phyloP scores from a whole-genome alignment of 2,888 invertebrate genomes.

The Pantelozetes paolii region DNA sequence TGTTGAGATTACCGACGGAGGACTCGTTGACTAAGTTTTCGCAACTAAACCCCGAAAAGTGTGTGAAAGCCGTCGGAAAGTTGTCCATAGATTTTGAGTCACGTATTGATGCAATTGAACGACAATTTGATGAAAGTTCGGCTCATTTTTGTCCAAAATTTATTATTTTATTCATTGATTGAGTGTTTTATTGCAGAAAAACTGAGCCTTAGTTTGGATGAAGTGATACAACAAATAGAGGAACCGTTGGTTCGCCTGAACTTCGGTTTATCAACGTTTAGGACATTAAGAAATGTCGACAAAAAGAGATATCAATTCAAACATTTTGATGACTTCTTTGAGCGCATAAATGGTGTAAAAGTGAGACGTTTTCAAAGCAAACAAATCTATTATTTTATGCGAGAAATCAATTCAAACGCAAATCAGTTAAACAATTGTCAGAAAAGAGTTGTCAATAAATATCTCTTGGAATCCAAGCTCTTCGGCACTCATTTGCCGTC shows the following conservation, averaged over 20 bases:
- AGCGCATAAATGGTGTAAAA: conserved; percentile 57
- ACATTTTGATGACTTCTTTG: conserved; percentile 26
- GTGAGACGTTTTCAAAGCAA: conserved; percentile 68
- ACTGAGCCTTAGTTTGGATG: conserved; percentile 17
- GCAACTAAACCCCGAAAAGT: conserved; percentile 73
- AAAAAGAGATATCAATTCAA: conserved; percentile 38
- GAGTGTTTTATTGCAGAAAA: background rate
- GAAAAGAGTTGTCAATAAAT: conserved; percentile 69
- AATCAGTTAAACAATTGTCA: conserved; percentile 60
- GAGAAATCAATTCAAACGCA: conserved; percentile 54
- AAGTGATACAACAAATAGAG: conserved; percentile 36
- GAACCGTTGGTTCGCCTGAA: conserved; percentile 32
- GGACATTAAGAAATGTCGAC: conserved; percentile 14
- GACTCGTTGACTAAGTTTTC: conserved; percentile 69
- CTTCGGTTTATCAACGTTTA: conserved; percentile 18
- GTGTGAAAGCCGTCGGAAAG: conserved; percentile 75
- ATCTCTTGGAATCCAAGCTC: conserved; percentile 71
- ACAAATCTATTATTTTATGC: conserved; percentile 66
- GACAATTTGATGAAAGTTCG: conserved; percentile 55
- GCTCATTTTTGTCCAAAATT: conserved; percentile 13
- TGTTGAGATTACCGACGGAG: conserved; percentile 63
- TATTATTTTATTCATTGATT: conserved; percentile 14
- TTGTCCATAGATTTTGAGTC: conserved; percentile 76
- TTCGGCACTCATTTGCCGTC: conserved; percentile 70
- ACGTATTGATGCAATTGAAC: conserved; percentile 66